These are phyloP conservation scores for Pollenia labialis DNA, from an alignment of 2,888 invertebrate species.

Conservation along the genomic window DNA sequence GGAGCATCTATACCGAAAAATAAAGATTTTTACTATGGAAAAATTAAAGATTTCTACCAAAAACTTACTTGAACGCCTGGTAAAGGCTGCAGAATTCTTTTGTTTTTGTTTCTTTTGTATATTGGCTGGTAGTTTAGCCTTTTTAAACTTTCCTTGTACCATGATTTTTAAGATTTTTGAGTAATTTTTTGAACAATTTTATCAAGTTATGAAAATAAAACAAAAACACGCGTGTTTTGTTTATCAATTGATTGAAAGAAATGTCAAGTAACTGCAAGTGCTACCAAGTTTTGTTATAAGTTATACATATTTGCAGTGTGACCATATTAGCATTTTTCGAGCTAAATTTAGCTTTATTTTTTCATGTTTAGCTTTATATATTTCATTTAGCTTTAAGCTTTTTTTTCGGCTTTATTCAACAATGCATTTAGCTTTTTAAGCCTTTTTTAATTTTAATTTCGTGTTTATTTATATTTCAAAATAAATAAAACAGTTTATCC, in stretches of 20 bases:
- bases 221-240: conserved; percentile 44
- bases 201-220: conserved; percentile 4
- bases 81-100: conserved; percentile 84
- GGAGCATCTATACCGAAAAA: conserved; percentile 86
- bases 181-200: conserved; percentile 1
- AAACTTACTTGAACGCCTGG: conserved; percentile 86
- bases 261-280: conserved; percentile 13
- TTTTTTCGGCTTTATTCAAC: too few species aligned
- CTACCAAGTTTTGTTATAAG: conserved; percentile 14
- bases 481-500: too few species aligned
- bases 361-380: too few species aligned
- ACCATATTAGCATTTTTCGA: too few species aligned
- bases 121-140: conserved; percentile 85
- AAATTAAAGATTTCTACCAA: neutral
- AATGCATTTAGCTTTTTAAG: too few species aligned
- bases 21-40: neutral
- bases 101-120: conserved; percentile 85
- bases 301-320: neutral
- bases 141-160: conserved; percentile 88
- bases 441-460: too few species aligned
- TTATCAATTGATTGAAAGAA: neutral
- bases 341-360: too few species aligned
- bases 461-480: too few species aligned
- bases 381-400: too few species aligned
- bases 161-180: conserved; percentile 79